Base-by-base conservation (phyloP, 2,888 invertebrate genomes). In the Homarus gammarus region DNA sequence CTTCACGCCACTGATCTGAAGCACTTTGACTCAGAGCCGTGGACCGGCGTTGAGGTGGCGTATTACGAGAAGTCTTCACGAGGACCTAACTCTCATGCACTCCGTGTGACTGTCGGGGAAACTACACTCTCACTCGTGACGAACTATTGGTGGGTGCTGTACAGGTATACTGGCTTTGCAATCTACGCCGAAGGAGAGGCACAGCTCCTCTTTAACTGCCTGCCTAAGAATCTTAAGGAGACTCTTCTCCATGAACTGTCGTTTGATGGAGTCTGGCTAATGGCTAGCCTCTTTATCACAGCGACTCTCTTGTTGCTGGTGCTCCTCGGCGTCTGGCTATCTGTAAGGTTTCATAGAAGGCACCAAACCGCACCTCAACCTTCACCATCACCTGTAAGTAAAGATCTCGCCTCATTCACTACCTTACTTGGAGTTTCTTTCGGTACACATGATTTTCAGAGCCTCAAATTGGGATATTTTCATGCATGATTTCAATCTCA, bases 141-240 rank as follows among this genome's bases (percentile, higher is more conserved):
- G 40, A 6, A 36, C 22, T 56, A 56, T 40, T 8, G 40, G 27
- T 75, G 84, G 84, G 22, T 84, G 8, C 8, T 84, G 22, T n/a
- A 75, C 49, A 73, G 27, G 1, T 84, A 73, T 27, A 12, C n/a
- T 51, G 61, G 56, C 0, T 84, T 84, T 31, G 38, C 38, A n/a
- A 40, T 84, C 51, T 75, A 56, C 56, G 56, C 61, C 1, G 61
- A 75, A 15, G 84, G 84, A 61, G 84, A 40, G 2, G 84, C 84
- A 10, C 22, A 75, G 5, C 1, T 84, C 84, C 31, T 75, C 49
- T 84, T 84, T 61, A 75, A 73, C 75, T 84, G 84, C 56, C 36
- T 0, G 27, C 73, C 73, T 10, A 18, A 38, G 27, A 15, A 33
- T 27, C 75, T 56, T 22, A 22, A 82, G 40, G 38, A 15, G 27